Evolutionary conservation across 2,888 invertebrate species (phyloP).

Genomic region (Eucera pruinosa): DNA sequence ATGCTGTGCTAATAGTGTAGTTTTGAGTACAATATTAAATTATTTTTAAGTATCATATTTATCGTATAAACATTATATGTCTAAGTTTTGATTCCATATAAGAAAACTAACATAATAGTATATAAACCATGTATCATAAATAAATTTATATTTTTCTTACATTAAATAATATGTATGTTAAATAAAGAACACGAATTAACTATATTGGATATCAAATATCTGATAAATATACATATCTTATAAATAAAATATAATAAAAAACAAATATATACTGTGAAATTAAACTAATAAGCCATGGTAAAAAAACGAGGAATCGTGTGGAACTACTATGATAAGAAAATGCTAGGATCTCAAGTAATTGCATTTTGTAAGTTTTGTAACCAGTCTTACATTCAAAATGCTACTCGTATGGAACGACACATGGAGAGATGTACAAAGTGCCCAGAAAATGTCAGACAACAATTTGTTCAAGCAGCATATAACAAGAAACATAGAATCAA

Average conservation of each 20-base stretch:
- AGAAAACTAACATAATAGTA: not conserved
- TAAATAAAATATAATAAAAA: not conserved
- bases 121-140: not conserved
- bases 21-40: not conserved
- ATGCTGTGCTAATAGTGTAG: conserved; percentile 26
- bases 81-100: conserved; percentile 35
- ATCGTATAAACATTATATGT: not conserved
- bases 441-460: conserved; percentile 74
- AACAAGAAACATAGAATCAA: conserved; percentile 74
- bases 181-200: not conserved
- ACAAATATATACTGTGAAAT: not conserved
- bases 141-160: conserved; percentile 8
- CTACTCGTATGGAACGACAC: conserved; percentile 78
- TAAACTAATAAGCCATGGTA: conserved; percentile 70
- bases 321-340: conserved; percentile 79
- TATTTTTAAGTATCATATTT: not conserved
- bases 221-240: not conserved
- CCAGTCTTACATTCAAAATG: conserved; percentile 80
- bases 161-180: not conserved
- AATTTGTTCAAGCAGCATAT: conserved; percentile 74
- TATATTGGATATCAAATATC: not conserved
- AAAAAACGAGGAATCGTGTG: conserved; percentile 79
- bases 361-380: conserved; percentile 80
- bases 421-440: conserved; percentile 78
- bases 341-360: conserved; percentile 77